These are phyloP conservation scores for Chlamydotis undulata DNA, from an alignment of 2,113 vertebrate species.

Conservation along the genomic window DNA sequence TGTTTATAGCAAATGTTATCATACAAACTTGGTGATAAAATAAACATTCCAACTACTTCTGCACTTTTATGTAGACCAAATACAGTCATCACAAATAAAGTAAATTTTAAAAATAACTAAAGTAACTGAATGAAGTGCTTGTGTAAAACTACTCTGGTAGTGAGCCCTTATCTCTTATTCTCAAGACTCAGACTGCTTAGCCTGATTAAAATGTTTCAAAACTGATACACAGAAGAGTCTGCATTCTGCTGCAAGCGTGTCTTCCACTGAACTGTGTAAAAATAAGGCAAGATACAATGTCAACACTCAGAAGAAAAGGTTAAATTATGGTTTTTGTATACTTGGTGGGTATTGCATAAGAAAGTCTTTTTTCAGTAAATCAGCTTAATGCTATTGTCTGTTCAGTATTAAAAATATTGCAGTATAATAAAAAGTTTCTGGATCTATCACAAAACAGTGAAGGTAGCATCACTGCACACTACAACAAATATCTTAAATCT, in stretches of 20 bases:
- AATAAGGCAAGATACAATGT: neutral
- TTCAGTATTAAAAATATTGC: neutral
- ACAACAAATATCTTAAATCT: neutral
- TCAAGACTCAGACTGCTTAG: neutral
- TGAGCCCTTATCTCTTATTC: neutral
- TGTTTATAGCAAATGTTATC: neutral
- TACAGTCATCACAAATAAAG: neutral
- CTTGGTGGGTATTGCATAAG: neutral
- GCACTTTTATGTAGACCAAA: neutral
- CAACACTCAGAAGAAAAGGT: neutral
- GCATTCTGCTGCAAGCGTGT: neutral
- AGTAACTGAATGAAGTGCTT: neutral
- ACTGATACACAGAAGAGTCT: neutral
- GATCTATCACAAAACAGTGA: neutral
- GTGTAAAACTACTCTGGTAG: neutral
- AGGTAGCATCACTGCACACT: neutral
- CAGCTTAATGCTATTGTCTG: neutral
- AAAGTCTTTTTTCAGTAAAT: neutral
- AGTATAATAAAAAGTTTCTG: neutral
- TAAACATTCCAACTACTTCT: neutral
- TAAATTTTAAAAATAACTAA: neutral
- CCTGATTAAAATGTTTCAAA: constrained; percentile 10
- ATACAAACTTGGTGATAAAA: neutral
- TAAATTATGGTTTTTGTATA: neutral
- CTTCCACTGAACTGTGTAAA: neutral